A percentile compares a stretch with the other conserved stretches of the same genome.
Conservation (phyloP, 2,797 vertebrate species). For the Sebastes itinus region DNA sequence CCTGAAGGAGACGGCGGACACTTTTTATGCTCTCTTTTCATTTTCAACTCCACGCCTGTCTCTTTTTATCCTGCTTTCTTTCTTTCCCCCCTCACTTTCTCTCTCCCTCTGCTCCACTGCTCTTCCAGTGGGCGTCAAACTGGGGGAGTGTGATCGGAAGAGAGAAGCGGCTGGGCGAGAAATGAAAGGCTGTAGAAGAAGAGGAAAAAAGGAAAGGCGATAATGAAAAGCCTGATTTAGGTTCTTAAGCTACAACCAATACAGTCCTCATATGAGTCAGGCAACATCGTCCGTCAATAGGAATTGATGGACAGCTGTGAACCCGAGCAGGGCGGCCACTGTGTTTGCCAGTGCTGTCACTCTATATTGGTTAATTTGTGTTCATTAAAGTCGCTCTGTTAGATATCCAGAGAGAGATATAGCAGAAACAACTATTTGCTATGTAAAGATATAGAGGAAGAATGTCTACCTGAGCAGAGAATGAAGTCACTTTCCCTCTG, state of each 20-base stretch:
- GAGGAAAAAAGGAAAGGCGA: conserved; percentile 70
- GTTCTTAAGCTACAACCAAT: conserved; percentile 67
- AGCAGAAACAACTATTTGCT: too few species aligned
- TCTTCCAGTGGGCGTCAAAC: conserved; percentile 81
- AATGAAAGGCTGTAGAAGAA: conserved; percentile 78
- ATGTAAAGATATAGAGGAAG: too few species aligned
- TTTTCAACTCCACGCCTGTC: conserved; percentile 29
- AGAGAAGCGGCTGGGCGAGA: conserved; percentile 76
- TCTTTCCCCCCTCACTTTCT: conserved; percentile 33
- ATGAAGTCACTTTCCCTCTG: too few species aligned
- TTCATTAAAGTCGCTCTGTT: neutral
- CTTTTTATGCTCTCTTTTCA: conserved; percentile 50
- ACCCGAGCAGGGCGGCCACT: neutral
- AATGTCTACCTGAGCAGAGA: too few species aligned
- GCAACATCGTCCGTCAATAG: conserved; percentile 29
- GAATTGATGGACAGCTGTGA: conserved; percentile 33
- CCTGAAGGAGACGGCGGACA: conserved; percentile 38
- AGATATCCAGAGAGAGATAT: too few species aligned
- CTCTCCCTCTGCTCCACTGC: conserved; percentile 58
- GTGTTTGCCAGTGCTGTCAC: neutral
- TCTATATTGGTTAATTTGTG: conserved; percentile 31
- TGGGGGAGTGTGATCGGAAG: conserved; percentile 82
- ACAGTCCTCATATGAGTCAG: conserved; percentile 39
- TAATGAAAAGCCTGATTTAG: conserved; percentile 83
- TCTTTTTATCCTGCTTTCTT: conserved; percentile 33